A percentile compares a stretch with the other conserved stretches of the same genome.
Evolutionary conservation across 2,113 vertebrate species (phyloP).

Genomic region (Indri indri): DNA sequence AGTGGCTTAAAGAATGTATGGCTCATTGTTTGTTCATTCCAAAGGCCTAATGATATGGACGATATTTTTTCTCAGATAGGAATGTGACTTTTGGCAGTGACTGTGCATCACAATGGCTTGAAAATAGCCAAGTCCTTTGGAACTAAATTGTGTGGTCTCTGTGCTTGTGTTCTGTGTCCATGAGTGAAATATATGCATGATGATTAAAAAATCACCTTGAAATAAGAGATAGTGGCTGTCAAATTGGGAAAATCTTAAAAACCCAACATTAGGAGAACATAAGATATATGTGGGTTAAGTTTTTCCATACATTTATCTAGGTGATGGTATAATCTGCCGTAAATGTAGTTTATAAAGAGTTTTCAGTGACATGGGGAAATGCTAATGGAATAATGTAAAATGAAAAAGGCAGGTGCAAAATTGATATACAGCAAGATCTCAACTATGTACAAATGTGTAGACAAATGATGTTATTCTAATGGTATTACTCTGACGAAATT

Average conservation of each 20-base stretch:
- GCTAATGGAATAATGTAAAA: background rate
- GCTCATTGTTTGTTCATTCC: conserved; percentile 48
- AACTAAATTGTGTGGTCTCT: background rate
- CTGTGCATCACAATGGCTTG: conserved; percentile 4
- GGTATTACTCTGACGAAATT: background rate
- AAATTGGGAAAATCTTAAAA: background rate
- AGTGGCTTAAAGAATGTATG: conserved; percentile 46
- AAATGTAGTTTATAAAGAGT: background rate
- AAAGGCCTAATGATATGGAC: conserved; percentile 1
- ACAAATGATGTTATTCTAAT: background rate
- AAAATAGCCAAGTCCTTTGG: conserved; percentile 31
- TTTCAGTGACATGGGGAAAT: background rate
- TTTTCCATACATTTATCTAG: background rate
- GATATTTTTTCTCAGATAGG: conserved; percentile 44
- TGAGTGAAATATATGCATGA: background rate
- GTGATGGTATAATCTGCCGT: background rate
- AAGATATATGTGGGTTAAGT: background rate
- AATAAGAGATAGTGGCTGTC: conserved; percentile 20
- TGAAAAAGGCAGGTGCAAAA: background rate
- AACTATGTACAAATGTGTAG: background rate
- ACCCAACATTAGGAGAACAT: background rate
- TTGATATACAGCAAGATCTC: background rate
- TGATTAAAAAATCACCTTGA: background rate
- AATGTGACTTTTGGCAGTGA: conserved; percentile 51
- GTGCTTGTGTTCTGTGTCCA: background rate